Base-by-base conservation (phyloP, 2,888 invertebrate species). In the Subacronicta megacephala region DNA sequence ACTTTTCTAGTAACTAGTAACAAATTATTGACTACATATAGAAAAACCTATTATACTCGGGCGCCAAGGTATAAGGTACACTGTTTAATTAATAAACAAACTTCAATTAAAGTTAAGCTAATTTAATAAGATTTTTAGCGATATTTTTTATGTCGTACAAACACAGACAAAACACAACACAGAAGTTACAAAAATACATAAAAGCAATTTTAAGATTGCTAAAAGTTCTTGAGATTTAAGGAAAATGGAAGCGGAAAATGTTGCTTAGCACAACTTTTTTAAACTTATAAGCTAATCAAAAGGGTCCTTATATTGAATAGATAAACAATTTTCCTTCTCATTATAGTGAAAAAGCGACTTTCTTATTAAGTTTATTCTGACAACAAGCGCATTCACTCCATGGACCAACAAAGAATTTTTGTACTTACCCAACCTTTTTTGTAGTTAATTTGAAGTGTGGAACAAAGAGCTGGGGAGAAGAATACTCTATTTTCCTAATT, bases 341-440 rank as follows among this genome's bases (percentile, higher is more conserved):
- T 71, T 56, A 63, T 67, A 61, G 46, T 54, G 45, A 59, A 59
- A 60, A 65, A 12, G 62, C 37, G 60, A 57, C 60, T 59, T n/a
- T n/a, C n/a, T n/a, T n/a, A n/a, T n/a, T 72, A 68, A 62, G 66
- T 72, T 75, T 65, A 67, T 50, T 36, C 58, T 62, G 54, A 59
- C 63, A 57, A 66, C 62, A n/a, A n/a, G 47, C 38, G 53, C 43
- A 20, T 36, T 42, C 50, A 6, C 41, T 42, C 49, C 66, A 61
- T 49, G 53, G 41, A 61, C 73, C 75, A 78, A 82, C 78, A 81
- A 83, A 69, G 64, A 70, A 59, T 72, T 78, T 72, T 79, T 75
- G 71, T 61, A 76, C n/a, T n/a, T n/a, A n/a, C n/a, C n/a, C n/a
- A n/a, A n/a, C 78, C 72, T 77, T 82, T 78, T 77, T 77, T 57